A percentile compares a stretch with the other conserved stretches of the same genome.
phyloP scores from a whole-genome alignment of 2,797 vertebrate genomes.

The Anabacerthia variegaticeps region DNA sequence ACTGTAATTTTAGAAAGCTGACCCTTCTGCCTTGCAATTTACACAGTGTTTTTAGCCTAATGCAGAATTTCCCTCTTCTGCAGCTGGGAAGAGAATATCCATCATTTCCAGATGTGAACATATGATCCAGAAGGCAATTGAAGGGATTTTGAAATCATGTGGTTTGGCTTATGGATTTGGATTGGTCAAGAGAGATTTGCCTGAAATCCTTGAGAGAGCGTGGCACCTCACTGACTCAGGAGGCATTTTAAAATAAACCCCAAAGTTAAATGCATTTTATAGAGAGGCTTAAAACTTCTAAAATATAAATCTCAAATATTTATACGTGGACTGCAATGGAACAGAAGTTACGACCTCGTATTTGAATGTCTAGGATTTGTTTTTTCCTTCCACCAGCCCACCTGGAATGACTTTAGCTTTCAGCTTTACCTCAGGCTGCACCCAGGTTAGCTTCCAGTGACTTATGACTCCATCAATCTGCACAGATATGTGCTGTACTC shows the following conservation, averaged over 20 bases:
- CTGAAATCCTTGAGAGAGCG: neutral
- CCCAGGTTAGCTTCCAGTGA: conserved; percentile 50
- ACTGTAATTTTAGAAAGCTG: conserved; percentile 59
- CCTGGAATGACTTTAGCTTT: conserved; percentile 67
- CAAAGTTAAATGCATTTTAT: conserved; percentile 48
- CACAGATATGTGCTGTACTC: conserved; percentile 42
- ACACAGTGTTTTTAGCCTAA: conserved; percentile 49
- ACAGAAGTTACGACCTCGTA: conserved; percentile 51
- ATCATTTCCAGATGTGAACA: conserved; percentile 57
- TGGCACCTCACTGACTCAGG: neutral
- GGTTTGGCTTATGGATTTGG: conserved; percentile 49
- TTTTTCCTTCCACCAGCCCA: conserved; percentile 40
- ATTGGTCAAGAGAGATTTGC: conserved; percentile 26
- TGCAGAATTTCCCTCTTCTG: conserved; percentile 56
- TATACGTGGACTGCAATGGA: conserved; percentile 34
- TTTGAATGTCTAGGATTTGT: conserved; percentile 37
- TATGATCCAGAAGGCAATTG: conserved; percentile 41
- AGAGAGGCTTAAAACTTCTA: conserved; percentile 27
- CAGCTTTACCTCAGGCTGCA: conserved; percentile 52
- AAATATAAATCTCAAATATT: conserved; percentile 68
- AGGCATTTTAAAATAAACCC: conserved; percentile 59
- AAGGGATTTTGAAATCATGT: conserved; percentile 34
- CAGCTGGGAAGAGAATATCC: neutral
- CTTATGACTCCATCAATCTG: conserved; percentile 60
- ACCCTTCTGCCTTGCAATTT: conserved; percentile 53